Percentiles rank a stretch among this genome's conserved stretches.
Evolutionary conservation across 2,113 vertebrate species (phyloP).

Genomic region (Garra rufa): DNA sequence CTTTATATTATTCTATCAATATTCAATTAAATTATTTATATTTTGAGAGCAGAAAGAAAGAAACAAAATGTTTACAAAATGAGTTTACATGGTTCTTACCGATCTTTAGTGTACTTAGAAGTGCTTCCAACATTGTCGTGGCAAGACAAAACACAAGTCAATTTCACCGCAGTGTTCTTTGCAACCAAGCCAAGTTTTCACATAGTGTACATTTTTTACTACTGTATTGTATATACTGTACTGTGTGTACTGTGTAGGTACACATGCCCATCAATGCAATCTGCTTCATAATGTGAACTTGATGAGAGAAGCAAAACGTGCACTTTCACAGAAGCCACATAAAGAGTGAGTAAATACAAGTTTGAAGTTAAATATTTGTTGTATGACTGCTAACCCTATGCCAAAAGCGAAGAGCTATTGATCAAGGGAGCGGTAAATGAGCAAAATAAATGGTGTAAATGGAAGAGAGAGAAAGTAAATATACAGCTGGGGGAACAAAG

Average conservation of each 20-base stretch:
- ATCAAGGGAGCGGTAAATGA: not conserved
- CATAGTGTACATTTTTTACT: not conserved
- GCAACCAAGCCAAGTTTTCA: not conserved
- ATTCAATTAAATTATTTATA: not conserved
- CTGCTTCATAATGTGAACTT: not conserved
- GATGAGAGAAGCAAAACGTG: not conserved
- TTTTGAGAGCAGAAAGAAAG: not conserved
- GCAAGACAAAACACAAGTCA: not conserved
- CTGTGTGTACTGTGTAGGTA: too few relatives aligned
- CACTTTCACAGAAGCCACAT: not conserved
- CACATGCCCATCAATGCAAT: too few relatives aligned
- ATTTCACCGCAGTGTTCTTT: not conserved
- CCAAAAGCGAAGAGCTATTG: not conserved
- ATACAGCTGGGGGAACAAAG: constrained; percentile 15
- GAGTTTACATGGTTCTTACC: not conserved
- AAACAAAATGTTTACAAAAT: too few relatives aligned
- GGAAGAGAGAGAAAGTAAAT: constrained; percentile 18
- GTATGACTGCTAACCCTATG: not conserved
- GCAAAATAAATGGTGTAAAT: not conserved
- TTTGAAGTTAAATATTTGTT: not conserved
- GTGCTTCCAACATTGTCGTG: not conserved
- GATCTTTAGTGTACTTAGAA: not conserved
- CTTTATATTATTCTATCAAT: too few relatives aligned
- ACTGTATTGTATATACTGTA: not conserved
- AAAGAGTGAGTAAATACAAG: not conserved